Evolutionary conservation across 2,113 vertebrate genomes (phyloP), one percentile per base, ranked within the genome.

Genomic region (Micronisus gabar): DNA sequence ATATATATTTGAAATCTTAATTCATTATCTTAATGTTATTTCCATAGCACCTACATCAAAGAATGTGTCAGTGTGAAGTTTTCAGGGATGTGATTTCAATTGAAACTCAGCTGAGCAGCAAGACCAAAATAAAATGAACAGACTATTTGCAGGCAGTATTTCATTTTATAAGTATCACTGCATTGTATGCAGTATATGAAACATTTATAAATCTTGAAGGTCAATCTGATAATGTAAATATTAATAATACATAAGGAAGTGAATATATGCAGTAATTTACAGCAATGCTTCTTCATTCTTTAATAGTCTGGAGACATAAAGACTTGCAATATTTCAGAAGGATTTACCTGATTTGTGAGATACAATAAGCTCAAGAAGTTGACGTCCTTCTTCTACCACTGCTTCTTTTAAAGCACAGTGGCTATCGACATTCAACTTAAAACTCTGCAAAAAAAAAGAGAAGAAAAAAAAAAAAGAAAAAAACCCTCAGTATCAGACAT

Each of bases 211-310:
- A 99, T 99, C 98, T 98, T 99, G 99, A 99, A 99, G 99, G 99
- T 99, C 99, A 99, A 98, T 98, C 98, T 99, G 99, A 99, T 99
- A 99, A 99, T 99, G 99, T 99, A 99, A 99, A 99, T 99, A 99
- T 99, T 99, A 99, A 99, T 99, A 99, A 99, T 99, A 98, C 99
- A 99, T 99, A 99, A 98, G 98, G 97, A 98, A 98, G 97, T 95
- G 98, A 98, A 98, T 98, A 98, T 98, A 98, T 98, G 98, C 98
- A 97, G 98, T 98, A 98, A 98, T 98, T 98, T 98, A 98, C 97
- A 98, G 98, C 98, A 98, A 98, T 97, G 98, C 98, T 97, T 98
- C 97, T 98, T 98, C 98, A 98, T 98, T 98, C 98, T 98, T 98
- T 98, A 98, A 98, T 98, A 98, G 98, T 98, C 97, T 97, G 95